Evolutionary conservation across 2,113 vertebrate genomes (phyloP).

Genomic region (Hemichromis elongatus): DNA sequence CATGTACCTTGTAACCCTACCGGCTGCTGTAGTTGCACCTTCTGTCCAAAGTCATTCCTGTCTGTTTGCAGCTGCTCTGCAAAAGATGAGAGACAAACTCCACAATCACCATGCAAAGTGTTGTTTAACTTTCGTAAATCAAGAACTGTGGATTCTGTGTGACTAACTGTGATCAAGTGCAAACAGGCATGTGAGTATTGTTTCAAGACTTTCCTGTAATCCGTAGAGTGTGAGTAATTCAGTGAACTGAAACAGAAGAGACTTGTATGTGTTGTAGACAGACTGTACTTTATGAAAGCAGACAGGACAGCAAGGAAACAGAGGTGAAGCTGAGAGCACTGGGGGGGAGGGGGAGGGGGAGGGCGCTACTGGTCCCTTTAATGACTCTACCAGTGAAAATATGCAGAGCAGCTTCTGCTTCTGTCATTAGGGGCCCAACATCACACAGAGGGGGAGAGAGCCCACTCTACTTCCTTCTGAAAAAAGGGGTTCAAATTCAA

Average conservation of each 20-base stretch:
- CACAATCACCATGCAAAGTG: not conserved
- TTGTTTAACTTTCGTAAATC: not conserved
- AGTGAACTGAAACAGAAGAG: not conserved
- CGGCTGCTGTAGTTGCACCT: not conserved
- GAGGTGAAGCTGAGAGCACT: conserved; percentile 10
- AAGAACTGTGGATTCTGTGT: not conserved
- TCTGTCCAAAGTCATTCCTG: not conserved
- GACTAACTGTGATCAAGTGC: not conserved
- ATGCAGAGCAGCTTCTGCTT: conserved; percentile 70
- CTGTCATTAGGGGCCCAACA: conserved; percentile 67
- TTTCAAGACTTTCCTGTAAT: not conserved
- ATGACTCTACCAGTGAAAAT: conserved; percentile 68
- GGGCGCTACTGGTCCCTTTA: conserved; percentile 36
- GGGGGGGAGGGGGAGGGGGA: not conserved
- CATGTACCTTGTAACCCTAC: not conserved
- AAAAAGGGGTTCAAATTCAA: not conserved
- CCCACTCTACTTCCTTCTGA: conserved; percentile 19
- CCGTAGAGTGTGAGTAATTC: not conserved
- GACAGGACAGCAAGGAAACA: conserved; percentile 24
- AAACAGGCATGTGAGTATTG: not conserved
- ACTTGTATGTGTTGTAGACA: not conserved
- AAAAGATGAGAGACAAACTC: not conserved
- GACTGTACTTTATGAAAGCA: not conserved
- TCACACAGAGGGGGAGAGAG: conserved; percentile 21
- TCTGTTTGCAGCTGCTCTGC: not conserved